Percentiles rank a stretch among this genome's conserved stretches.
These are phyloP conservation scores for Drosophila pseudotakahashii DNA, from an alignment of 2,888 invertebrate genomes.

Conservation along the genomic window DNA sequence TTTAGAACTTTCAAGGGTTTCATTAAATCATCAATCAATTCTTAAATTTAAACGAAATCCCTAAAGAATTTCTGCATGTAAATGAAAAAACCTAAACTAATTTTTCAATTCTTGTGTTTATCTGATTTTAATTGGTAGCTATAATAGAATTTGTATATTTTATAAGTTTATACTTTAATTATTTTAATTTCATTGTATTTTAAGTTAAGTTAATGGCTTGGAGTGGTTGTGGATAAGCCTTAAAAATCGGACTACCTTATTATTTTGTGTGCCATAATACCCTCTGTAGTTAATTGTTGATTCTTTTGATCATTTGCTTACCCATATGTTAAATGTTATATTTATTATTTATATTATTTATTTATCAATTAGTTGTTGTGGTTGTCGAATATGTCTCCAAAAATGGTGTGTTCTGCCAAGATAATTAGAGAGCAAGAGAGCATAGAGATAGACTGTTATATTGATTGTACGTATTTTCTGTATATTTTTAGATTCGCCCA, in stretches of 20 bases:
- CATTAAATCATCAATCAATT: not conserved
- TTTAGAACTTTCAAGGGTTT: not conserved
- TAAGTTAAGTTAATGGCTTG: not conserved
- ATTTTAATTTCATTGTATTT: not conserved
- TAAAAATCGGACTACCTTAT: no score
- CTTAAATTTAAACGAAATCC: no score
- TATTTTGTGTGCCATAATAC: not conserved
- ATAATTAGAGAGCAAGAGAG: not conserved
- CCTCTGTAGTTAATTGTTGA: not conserved
- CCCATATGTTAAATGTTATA: conserved; percentile 7
- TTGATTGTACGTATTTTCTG: conserved; percentile 64
- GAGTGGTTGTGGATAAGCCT: not conserved
- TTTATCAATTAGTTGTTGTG: conserved; percentile 50
- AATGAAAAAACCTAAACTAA: no score
- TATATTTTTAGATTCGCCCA: conserved; percentile 85
- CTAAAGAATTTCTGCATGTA: no score
- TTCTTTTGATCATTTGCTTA: not conserved
- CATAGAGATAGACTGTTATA: conserved; percentile 11
- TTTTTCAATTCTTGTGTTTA: not conserved
- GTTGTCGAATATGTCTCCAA: conserved; percentile 84
- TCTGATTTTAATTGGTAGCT: not conserved
- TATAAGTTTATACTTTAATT: conserved; percentile 1
- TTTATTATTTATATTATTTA: conserved; percentile 15
- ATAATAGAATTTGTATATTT: not conserved
- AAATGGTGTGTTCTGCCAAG: conserved; percentile 44